Evolutionary conservation across 2,113 vertebrate genomes (phyloP).

Genomic region (Agelaius phoeniceus): DNA sequence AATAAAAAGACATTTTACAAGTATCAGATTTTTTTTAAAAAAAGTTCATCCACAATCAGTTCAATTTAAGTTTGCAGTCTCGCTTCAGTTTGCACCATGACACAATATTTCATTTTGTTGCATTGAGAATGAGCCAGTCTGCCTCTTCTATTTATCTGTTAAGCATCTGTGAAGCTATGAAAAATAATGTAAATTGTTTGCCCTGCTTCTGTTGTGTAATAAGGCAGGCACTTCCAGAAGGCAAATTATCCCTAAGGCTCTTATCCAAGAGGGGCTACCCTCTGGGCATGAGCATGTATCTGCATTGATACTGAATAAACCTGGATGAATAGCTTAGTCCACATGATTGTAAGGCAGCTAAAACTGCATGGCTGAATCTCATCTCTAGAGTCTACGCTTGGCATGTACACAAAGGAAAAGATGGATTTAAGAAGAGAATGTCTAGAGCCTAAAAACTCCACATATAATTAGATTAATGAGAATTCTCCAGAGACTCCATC

Average conservation of each 20-base stretch:
- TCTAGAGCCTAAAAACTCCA: not conserved
- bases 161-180: not conserved
- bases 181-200: not conserved
- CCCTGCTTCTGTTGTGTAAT: not conserved
- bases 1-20: not conserved
- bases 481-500: not conserved
- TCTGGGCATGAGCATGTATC: not conserved
- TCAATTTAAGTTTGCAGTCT: not conserved
- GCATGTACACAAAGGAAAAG: not conserved
- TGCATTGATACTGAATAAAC: not conserved
- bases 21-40: not conserved
- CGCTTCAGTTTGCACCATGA: not conserved
- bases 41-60: not conserved
- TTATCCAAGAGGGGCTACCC: not conserved
- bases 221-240: not conserved
- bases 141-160: not conserved
- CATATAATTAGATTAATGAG: conserved; percentile 31
- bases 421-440: not conserved
- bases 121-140: not conserved
- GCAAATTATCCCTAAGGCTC: not conserved
- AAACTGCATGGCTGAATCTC: not conserved
- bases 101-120: not conserved
- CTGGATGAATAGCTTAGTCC: not conserved
- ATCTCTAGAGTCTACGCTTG: not conserved
- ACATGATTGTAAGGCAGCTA: not conserved